phyloP scores from a whole-genome alignment of 2,888 invertebrate genomes.

The Lottia scabra region DNA sequence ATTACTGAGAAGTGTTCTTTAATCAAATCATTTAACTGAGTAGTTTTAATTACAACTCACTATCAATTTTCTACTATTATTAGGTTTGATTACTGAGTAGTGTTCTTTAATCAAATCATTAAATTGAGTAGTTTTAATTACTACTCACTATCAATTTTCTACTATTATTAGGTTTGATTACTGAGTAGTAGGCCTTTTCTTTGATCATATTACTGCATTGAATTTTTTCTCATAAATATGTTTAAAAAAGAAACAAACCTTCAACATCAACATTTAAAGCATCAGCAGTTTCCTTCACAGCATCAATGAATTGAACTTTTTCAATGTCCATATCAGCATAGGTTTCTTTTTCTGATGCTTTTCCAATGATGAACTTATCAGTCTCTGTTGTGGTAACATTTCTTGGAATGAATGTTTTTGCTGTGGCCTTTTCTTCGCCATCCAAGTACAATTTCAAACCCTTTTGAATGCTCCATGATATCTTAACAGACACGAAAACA shows the following conservation, averaged over 20 bases:
- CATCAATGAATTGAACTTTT: slow-evolving; percentile 34
- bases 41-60: no score
- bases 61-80: no score
- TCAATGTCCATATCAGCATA: slow-evolving; percentile 35
- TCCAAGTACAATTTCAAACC: slow-evolving; percentile 40
- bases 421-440: slow-evolving; percentile 30
- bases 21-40: no score
- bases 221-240: no score
- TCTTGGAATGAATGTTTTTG: slow-evolving; percentile 31
- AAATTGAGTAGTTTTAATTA: no score
- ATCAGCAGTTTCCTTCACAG: slow-evolving; percentile 30
- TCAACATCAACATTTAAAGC: slow-evolving; percentile 21
- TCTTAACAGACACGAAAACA: slow-evolving; percentile 33
- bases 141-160: no score
- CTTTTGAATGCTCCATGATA: slow-evolving; percentile 42
- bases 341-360: slow-evolving; percentile 5
- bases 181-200: no score
- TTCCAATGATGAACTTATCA: slow-evolving; percentile 23
- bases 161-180: no score
- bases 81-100: no score
- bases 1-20: no score
- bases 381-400: slow-evolving; percentile 6
- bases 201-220: no score
- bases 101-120: no score
- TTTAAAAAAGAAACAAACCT: not conserved